Base-by-base conservation (phyloP, 2,797 vertebrate species). In the Pipistrellus kuhlii region DNA sequence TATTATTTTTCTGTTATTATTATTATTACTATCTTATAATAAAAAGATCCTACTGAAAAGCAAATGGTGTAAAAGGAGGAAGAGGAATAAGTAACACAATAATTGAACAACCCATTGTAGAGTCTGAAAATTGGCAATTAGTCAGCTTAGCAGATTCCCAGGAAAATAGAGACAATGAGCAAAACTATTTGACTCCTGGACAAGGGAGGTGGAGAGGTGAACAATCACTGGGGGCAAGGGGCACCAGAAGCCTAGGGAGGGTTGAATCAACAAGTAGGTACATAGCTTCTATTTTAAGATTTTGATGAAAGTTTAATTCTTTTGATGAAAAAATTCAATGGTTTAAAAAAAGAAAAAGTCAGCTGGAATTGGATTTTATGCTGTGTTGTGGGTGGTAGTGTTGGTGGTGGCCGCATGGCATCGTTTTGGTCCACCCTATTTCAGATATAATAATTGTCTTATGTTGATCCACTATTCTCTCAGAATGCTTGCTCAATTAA, bases 241-340 rank as follows among this genome's bases (percentile, higher is more conserved):
- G 75, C 5, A 15, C 17, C 5, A 12, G 14, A 90, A 92, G 32
- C 17, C 68, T 15, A 44, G 2, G 4, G 80, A 46, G 25, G 3
- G 2, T 20, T 71, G 71, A 41, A 23, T 82, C 83, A 94, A 59
- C 30, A 62, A 35, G 25, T 20, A 77, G 82, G 20, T 6, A 25
- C 35, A 59, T 2, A 59, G 84, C 9, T 86, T 91, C 87, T 76
- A 25, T 53, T 91, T 94, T 87, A 86, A 72, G 82, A 68, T 35
- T 25, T 32, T 84, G 10, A 14, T 66, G 57, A 35, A 85, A 59
- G 2, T 66, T 18, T 4, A 77, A 77, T 77, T 35, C 20, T 77
- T 77, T 23, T 53, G n/a, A 23, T 51, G 27, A n/a, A 85, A 75
- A 77, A 71, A 27, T 20, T 32, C 75, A 8, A 25, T 57, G 57